Evolutionary conservation across 1,140 invertebrate species (phyloP), one percentile per base, ranked within the genome.

Genomic region (Drosophila orena): DNA sequence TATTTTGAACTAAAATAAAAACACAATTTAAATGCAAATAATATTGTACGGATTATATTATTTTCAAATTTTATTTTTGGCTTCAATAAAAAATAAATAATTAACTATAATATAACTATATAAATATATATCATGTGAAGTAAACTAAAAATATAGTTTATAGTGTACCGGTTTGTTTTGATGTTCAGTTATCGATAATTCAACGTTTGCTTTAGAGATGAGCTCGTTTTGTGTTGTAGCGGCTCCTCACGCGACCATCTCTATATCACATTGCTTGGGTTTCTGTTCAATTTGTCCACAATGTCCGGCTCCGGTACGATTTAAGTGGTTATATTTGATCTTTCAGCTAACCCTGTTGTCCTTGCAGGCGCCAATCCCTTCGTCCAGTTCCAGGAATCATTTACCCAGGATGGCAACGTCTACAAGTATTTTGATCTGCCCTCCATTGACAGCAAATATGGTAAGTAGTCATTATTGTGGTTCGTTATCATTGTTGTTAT

Each of bases 391-490:
- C 77, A 97, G 56, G 96, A 96, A 91, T 94, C 94, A 1, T 90
- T 98, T n/a, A 92, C 93, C 4, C 91, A 96, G 24, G 94, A 94
- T 70, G 95, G 94, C 1, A 94, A 95, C 42, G 92, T 94, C 4
- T 97, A 94, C 79, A 94, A 95, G 54, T 98, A 96, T 86, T 98
- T 95, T 93, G 96, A 97, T 93, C 77, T 98, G 37, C 83, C 94
- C 27, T 80, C 93, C 38, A 93, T 96, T 91, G 94, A 95, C 84
- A 91, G 93, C 61, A 94, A 96, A 94, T 98, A 97, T 94, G 95
- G 97, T 98, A 94, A 95, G 93, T 71, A 24, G 20, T 20, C 11
- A 2, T 30, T 30, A 10, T 30, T 38, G 12, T 14, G 14, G 14
- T 11, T 17, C 24, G 2, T 24, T 37, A 12, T 20, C 0, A 17